Conservation (phyloP, 2,113 vertebrate genomes). For the Macaca mulatta region DNA sequence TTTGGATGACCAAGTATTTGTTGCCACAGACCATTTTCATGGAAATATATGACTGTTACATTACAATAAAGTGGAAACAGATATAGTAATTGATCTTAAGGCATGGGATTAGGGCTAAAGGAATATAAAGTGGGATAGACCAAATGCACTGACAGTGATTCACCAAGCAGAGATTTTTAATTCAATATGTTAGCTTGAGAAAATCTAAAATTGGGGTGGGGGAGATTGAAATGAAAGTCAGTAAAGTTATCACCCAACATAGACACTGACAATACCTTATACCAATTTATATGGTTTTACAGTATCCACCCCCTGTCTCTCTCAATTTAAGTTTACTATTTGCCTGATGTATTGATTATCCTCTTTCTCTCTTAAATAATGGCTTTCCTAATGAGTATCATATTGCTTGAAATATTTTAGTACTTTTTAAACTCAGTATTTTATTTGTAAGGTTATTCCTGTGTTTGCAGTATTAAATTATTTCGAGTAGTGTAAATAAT, state of each 20-base stretch:
- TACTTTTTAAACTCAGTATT: not conserved
- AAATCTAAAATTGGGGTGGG: not conserved
- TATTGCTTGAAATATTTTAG: not conserved
- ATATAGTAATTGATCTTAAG: not conserved
- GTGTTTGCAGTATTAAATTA: not conserved
- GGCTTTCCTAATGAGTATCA: not conserved
- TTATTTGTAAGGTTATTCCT: not conserved
- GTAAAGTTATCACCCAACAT: not conserved
- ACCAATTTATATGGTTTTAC: not conserved
- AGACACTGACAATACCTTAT: not conserved
- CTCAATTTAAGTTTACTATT: not conserved
- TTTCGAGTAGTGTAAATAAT: not conserved
- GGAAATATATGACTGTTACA: not conserved
- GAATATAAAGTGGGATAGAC: not conserved
- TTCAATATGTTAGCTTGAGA: not conserved
- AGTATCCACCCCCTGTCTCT: not conserved
- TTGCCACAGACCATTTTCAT: not conserved
- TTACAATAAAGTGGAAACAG: not conserved
- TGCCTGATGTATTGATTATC: not conserved
- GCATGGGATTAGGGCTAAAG: not conserved
- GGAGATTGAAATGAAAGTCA: not conserved
- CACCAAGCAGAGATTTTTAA: not conserved
- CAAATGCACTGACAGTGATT: not conserved
- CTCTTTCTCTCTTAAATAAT: not conserved
- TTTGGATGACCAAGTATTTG: not conserved